phyloP scores from a whole-genome alignment of 2,888 invertebrate species.

The Ophion obscuratus region DNA sequence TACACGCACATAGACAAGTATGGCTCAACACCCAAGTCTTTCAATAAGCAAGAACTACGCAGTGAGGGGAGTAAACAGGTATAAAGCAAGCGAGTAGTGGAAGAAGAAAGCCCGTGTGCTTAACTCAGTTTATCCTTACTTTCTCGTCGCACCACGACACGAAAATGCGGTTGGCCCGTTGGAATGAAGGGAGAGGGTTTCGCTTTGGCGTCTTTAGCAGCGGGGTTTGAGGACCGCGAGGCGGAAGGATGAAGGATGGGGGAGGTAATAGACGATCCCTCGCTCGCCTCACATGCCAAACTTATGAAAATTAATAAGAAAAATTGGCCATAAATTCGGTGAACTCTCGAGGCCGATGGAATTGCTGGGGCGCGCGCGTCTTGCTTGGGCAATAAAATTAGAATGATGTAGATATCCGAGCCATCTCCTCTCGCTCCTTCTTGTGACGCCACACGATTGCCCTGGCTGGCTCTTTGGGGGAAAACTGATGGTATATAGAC shows the following conservation, averaged over 20 bases:
- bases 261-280: constrained; percentile 47
- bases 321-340: constrained; percentile 83
- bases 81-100: constrained; percentile 26
- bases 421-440: constrained; percentile 19
- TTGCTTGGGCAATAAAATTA: constrained; percentile 82
- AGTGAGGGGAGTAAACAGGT: constrained; percentile 18
- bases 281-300: constrained; percentile 80
- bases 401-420: constrained; percentile 79
- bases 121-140: constrained; percentile 54
- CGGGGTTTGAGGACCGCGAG: neutral
- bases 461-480: neutral
- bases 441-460: constrained; percentile 27
- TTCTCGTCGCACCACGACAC: constrained; percentile 52
- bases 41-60: constrained; percentile 58
- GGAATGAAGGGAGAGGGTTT: constrained; percentile 35
- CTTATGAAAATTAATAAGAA: constrained; percentile 84
- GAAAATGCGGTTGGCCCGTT: constrained; percentile 4
- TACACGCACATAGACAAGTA: neutral
- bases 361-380: constrained; percentile 70
- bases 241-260: constrained; percentile 60
- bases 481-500: constrained; percentile 39
- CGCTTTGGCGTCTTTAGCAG: constrained; percentile 76
- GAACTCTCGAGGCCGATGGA: constrained; percentile 68
- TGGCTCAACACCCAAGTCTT: constrained; percentile 51
- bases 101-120: constrained; percentile 25